Conservation (phyloP, 2,113 vertebrate species). For the Orthochromis malagaraziensis region DNA sequence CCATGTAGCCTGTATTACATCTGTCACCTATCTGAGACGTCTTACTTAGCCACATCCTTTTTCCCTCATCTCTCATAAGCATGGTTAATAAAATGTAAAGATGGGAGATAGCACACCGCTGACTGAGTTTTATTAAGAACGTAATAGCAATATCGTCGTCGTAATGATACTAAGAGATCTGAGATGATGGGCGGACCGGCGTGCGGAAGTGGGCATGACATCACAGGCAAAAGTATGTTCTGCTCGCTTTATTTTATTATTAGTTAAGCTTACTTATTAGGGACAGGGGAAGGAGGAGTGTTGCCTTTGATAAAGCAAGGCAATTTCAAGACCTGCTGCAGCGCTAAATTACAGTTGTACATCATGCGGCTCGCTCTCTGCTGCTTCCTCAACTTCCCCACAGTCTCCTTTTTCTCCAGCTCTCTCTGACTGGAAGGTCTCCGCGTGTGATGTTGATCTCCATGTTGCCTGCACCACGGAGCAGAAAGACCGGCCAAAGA, state of each 20-base stretch:
- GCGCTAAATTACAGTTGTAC: conserved; percentile 67
- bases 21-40: conserved; percentile 45
- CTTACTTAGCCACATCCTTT: conserved; percentile 53
- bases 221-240: conserved; percentile 48
- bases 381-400: conserved; percentile 29
- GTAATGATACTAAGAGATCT: conserved; percentile 28
- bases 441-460: conserved; percentile 56
- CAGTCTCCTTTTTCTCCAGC: neutral
- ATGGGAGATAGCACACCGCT: conserved; percentile 56
- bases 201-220: conserved; percentile 47
- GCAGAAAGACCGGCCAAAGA: conserved; percentile 9
- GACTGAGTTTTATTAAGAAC: conserved; percentile 63
- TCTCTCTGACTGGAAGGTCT: conserved; percentile 6
- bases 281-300: neutral
- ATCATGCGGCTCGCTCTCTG: conserved; percentile 52
- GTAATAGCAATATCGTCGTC: conserved; percentile 40
- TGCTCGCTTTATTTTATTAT: conserved; percentile 60
- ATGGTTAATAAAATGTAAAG: conserved; percentile 64
- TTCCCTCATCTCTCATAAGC: conserved; percentile 52
- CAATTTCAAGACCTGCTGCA: conserved; percentile 65
- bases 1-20: conserved; percentile 32
- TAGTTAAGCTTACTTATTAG: conserved; percentile 61
- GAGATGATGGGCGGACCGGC: conserved; percentile 17
- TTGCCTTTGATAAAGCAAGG: conserved; percentile 72
- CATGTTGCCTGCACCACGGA: conserved; percentile 21